These are phyloP conservation scores for Melinopterus prodromus DNA, from an alignment of 2,888 invertebrate species.

Conservation along the genomic window DNA sequence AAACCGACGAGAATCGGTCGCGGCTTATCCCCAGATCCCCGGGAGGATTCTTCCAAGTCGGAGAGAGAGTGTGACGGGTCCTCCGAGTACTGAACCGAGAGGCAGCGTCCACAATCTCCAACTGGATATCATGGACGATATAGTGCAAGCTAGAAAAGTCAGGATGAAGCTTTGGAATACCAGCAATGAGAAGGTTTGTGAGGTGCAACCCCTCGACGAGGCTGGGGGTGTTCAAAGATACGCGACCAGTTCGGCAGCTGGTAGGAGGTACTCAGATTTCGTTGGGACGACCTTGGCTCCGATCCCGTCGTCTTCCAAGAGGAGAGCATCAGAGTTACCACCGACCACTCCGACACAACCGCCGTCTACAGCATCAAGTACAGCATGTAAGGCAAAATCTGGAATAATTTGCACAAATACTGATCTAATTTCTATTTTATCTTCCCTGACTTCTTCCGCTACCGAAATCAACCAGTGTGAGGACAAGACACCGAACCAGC, in stretches of 20 bases:
- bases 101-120: constrained; percentile 86
- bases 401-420: constrained; percentile 85
- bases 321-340: constrained; percentile 80
- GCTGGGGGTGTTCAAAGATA: constrained; percentile 67
- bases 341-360: constrained; percentile 59
- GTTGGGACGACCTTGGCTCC: constrained; percentile 69
- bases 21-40: constrained; percentile 72
- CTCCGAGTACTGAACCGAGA: constrained; percentile 75
- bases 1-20: constrained; percentile 81
- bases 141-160: constrained; percentile 82
- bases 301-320: constrained; percentile 65
- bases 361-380: constrained; percentile 45
- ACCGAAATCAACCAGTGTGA: constrained; percentile 80
- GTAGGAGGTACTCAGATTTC: constrained; percentile 78
- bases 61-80: constrained; percentile 64
- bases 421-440: constrained; percentile 81
- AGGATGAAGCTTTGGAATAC: constrained; percentile 88
- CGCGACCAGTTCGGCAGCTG: constrained; percentile 59
- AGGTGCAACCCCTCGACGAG: constrained; percentile 82
- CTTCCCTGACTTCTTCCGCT: constrained; percentile 81
- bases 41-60: constrained; percentile 57
- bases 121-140: constrained; percentile 89
- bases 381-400: constrained; percentile 55
- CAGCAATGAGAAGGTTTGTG: constrained; percentile 78
- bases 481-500: constrained; percentile 61